These are phyloP conservation scores for Clarias magur DNA, from an alignment of 2,113 vertebrate genomes.

Conservation along the genomic window DNA sequence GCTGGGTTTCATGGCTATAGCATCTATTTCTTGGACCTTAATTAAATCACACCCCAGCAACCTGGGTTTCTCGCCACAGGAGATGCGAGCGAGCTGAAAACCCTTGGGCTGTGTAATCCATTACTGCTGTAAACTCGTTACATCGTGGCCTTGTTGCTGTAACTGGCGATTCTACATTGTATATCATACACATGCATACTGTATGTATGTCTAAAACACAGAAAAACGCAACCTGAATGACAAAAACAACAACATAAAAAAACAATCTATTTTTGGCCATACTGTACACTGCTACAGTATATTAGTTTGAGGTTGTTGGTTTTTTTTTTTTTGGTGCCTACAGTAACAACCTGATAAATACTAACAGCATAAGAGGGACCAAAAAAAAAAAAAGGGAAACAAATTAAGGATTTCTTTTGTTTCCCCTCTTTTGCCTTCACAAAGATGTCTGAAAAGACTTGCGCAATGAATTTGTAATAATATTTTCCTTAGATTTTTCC, in stretches of 20 bases:
- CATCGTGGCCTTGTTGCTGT: not conserved
- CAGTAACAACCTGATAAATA: not conserved
- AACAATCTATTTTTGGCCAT: not conserved
- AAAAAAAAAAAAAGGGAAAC: not conserved
- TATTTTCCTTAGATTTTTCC: not conserved
- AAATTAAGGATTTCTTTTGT: not conserved
- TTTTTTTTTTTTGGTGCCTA: not conserved
- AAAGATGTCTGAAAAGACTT: not conserved
- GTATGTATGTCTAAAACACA: not conserved
- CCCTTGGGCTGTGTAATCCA: not conserved
- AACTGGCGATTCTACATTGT: not conserved
- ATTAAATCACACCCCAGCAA: not conserved
- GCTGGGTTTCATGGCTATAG: not conserved
- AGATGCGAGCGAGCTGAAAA: not conserved
- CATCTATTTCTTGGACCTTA: not conserved
- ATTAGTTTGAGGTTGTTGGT: not conserved
- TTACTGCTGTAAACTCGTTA: not conserved
- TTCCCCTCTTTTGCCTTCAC: not conserved
- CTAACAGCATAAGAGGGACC: not conserved
- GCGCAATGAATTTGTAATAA: not conserved
- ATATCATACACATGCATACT: not conserved
- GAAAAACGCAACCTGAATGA: not conserved
- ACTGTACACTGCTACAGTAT: not conserved
- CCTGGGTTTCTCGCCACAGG: not conserved
- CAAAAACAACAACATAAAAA: not conserved